Base-by-base conservation (phyloP, 2,113 vertebrate species). In the Esox niger region DNA sequence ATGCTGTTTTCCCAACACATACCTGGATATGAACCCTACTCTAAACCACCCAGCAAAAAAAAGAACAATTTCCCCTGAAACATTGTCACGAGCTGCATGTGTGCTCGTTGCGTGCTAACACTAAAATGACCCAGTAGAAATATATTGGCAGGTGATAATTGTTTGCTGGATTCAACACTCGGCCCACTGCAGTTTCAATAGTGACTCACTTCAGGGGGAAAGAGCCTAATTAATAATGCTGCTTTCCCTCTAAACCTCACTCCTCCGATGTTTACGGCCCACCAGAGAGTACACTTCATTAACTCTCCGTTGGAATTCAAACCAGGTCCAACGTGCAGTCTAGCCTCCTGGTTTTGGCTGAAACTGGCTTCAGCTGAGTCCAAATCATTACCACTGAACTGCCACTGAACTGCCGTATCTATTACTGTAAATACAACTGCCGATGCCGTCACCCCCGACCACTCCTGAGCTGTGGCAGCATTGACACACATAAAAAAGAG, bases 201-300 rank as follows among this genome's bases (percentile, higher is more conserved):
- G 15, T 38, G 11, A 15, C 13, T 38, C 13, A 38, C 31, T 49
- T 31, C 13, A 6, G 10, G 55, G 47, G 56, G 49, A 62, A 59
- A 33, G 58, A 47, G 62, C 49, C 23, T 25, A 64, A 76, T 74
- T 47, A 76, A 76, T 73, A 59, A 71, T 78, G 64, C 64, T 72
- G 60, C 49, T 52, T 62, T 25, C 56, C 27, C 69, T 63, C 66
- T 77, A 75, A 79, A 75, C 66, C 58, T 61, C 72, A 7, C 46
- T 29, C 68, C 17, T 52, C 56, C 69, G 76, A 35, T 43, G 70
- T 79, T 79, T 62, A 77, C 31, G 62, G 76, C 66, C 62, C 63
- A 55, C 64, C 11, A 3, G 71, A 69, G 77, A 68, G 43, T 32
- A 25, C 57, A 61, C 70, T 76, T 70, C 35, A 56, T 70, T 71